A percentile compares a stretch with the other conserved stretches of the same genome.
Conservation (phyloP, 2,113 vertebrate species). For the Cathartes aura region DNA sequence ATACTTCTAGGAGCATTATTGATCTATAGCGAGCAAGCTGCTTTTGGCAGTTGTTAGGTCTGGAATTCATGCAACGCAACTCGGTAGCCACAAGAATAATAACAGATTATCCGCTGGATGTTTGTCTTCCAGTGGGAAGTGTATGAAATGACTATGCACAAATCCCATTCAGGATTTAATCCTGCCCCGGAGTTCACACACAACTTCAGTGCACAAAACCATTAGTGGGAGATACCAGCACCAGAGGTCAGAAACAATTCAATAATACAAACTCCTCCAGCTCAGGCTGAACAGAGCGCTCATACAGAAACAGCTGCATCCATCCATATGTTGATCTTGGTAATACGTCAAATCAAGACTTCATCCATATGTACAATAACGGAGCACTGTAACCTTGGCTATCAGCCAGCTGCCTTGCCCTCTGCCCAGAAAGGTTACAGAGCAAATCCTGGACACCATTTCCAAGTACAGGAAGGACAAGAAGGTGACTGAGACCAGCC, state of each 20-base stretch:
- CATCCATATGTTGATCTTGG: not conserved
- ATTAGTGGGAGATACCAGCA: not conserved
- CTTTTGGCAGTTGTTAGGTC: not conserved
- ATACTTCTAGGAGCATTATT: not conserved
- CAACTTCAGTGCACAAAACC: not conserved
- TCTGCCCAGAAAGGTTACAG: not conserved
- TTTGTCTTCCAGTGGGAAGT: conserved; percentile 32
- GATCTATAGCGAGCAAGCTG: not conserved
- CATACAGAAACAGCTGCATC: not conserved
- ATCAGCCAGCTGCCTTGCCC: not conserved
- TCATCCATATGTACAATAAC: not conserved
- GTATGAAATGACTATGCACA: conserved; percentile 24
- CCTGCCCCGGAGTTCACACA: not conserved
- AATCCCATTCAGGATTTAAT: conserved; percentile 40
- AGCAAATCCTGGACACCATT: not conserved
- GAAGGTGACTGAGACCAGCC: not conserved
- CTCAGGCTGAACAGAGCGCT: not conserved
- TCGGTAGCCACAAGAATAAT: not conserved
- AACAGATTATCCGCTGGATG: conserved; percentile 15
- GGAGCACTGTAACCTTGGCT: not conserved
- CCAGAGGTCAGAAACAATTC: not conserved
- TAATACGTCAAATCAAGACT: not conserved
- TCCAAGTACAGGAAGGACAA: not conserved
- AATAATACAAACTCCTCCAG: not conserved
- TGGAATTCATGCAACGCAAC: not conserved